phyloP scores from a whole-genome alignment of 1,140 invertebrate species.

The Aplysia californica region DNA sequence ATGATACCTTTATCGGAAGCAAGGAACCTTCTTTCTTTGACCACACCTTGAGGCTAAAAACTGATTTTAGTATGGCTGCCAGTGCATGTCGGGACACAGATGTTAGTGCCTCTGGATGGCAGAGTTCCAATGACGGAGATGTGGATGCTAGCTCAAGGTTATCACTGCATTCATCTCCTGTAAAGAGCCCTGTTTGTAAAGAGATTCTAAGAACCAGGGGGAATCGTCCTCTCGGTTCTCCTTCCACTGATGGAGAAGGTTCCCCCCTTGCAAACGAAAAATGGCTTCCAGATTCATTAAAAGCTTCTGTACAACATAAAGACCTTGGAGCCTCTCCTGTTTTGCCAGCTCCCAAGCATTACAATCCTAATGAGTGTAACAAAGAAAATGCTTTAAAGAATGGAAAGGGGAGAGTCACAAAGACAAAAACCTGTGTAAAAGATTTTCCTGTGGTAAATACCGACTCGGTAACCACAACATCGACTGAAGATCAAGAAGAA shows the following conservation, averaged over 20 bases:
- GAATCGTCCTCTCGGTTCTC: neutral
- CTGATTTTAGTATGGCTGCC: conserved; percentile 46
- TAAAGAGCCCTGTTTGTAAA: conserved; percentile 2
- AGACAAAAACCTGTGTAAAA: neutral
- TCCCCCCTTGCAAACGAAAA: too few species aligned
- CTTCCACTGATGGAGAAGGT: neutral
- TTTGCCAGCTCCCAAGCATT: neutral
- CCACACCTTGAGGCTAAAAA: conserved; percentile 44
- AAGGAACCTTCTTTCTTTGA: conserved; percentile 8
- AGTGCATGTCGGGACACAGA: too few species aligned
- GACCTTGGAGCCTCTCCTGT: conserved; percentile 24
- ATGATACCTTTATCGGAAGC: conserved; percentile 18
- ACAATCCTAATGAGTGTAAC: conserved; percentile 1
- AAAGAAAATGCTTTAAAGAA: conserved; percentile 6
- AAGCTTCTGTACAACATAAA: too few species aligned
- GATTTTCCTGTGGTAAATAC: too few species aligned
- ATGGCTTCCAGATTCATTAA: too few species aligned
- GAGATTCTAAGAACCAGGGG: neutral
- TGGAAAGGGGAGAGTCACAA: neutral
- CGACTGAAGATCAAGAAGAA: conserved; percentile 22
- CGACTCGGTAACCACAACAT: too few species aligned
- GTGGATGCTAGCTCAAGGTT: conserved; percentile 27
- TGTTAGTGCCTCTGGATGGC: too few species aligned
- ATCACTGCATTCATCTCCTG: conserved; percentile 33
- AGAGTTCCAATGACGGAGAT: too few species aligned